Evolutionary conservation across 2,113 vertebrate species (phyloP).

Genomic region (Petaurus breviceps): DNA sequence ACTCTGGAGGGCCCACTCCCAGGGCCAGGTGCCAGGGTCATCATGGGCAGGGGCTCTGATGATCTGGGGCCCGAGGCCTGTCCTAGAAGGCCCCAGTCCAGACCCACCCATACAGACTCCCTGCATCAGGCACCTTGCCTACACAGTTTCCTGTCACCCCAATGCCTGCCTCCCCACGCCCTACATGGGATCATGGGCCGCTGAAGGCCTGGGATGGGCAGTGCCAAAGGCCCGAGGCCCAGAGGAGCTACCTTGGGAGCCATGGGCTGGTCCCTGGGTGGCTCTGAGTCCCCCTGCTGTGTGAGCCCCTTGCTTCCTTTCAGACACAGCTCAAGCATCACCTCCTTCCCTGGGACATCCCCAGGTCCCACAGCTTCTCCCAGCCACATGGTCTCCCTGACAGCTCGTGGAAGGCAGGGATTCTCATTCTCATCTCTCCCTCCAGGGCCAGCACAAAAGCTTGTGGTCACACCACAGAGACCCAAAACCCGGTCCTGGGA

Average conservation of each 20-base stretch:
- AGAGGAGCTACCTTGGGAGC: not conserved
- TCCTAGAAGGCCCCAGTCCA: not conserved
- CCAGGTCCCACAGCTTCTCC: too few species aligned
- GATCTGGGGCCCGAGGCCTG: not conserved
- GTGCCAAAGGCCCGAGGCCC: not conserved
- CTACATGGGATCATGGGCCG: not conserved
- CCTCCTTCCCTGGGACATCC: not conserved
- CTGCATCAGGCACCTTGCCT: not conserved
- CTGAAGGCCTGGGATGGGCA: not conserved
- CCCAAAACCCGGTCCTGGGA: too few species aligned
- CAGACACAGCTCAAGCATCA: not conserved
- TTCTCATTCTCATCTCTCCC: not conserved
- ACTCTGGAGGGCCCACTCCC: not conserved
- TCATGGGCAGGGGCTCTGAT: not conserved
- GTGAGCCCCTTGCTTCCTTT: not conserved
- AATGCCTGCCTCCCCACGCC: not conserved
- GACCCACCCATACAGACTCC: not conserved
- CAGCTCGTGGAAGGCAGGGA: not conserved
- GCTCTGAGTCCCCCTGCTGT: too few species aligned
- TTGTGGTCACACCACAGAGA: not conserved
- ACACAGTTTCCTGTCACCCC: too few species aligned
- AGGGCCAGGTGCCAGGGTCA: not conserved
- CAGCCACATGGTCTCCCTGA: too few species aligned
- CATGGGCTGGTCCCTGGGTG: too few species aligned
- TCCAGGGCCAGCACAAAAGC: not conserved